phyloP scores from a whole-genome alignment of 2,888 invertebrate species.

The Neoscelio sp. region DNA sequence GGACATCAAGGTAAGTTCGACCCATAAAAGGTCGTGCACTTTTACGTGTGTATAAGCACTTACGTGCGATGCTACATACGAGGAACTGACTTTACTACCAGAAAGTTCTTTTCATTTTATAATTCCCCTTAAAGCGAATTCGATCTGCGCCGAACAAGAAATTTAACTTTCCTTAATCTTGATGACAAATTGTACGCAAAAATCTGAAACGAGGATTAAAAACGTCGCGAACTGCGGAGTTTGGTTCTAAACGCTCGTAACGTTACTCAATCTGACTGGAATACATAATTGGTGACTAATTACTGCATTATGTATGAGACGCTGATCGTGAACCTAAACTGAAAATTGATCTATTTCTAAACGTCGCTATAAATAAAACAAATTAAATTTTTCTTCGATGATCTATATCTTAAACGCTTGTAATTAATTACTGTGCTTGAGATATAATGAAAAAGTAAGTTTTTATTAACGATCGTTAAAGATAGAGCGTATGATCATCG shows the following conservation, averaged over 20 bases:
- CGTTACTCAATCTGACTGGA: conserved; percentile 45
- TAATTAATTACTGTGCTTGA: too few relatives aligned
- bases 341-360: conserved; percentile 57
- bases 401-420: neutral
- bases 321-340: conserved; percentile 56
- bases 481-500: too few relatives aligned
- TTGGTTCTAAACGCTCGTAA: conserved; percentile 28
- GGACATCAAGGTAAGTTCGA: conserved; percentile 88
- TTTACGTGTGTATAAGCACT: conserved; percentile 71
- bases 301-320: conserved; percentile 57
- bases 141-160: conserved; percentile 3
- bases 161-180: conserved; percentile 62
- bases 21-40: conserved; percentile 77
- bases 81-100: conserved; percentile 65
- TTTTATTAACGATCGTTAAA: too few relatives aligned
- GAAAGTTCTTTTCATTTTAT: conserved; percentile 62
- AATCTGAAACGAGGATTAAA: neutral
- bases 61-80: conserved; percentile 45
- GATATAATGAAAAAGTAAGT: too few relatives aligned
- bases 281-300: conserved; percentile 64
- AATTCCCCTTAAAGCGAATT: conserved; percentile 25
- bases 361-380: conserved; percentile 48
- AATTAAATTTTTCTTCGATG: conserved; percentile 18
- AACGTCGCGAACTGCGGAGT: neutral
- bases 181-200: conserved; percentile 30